Conservation (phyloP, 2,888 invertebrate species). For the Aspidiotus destructor region DNA sequence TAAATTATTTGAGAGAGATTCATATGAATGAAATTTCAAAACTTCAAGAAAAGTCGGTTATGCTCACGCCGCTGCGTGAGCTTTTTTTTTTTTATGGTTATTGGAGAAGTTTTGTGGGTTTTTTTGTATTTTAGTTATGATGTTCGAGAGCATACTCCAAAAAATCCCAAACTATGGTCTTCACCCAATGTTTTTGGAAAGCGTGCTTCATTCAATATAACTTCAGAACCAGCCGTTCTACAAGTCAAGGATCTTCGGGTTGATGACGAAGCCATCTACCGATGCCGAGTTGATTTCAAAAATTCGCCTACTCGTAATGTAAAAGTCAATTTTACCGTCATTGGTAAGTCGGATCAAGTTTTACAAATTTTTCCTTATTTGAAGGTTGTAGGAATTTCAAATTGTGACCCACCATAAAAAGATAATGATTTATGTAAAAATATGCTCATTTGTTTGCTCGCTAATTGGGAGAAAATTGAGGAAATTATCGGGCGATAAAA, state of each 20-base stretch:
- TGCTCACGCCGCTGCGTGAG: too few relatives aligned
- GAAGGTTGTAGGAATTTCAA: too few relatives aligned
- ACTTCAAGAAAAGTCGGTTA: too few relatives aligned
- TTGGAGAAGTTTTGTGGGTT: too few relatives aligned
- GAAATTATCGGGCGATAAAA: too few relatives aligned
- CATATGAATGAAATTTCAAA: too few relatives aligned
- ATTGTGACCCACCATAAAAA: too few relatives aligned
- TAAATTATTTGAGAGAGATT: too few relatives aligned
- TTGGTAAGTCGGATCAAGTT: slow-evolving; percentile 43
- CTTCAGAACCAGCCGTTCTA: slow-evolving; percentile 51
- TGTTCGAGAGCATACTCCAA: slow-evolving; percentile 49
- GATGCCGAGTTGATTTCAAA: slow-evolving; percentile 48
- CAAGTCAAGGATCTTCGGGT: slow-evolving; percentile 44
- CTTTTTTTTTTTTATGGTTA: too few relatives aligned
- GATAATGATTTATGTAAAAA: too few relatives aligned
- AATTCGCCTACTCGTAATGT: slow-evolving; percentile 48
- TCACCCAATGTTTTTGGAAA: slow-evolving; percentile 49
- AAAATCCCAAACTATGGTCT: slow-evolving; percentile 51
- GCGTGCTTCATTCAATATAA: slow-evolving; percentile 50
- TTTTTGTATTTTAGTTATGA: slow-evolving; percentile 46
- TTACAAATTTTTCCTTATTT: too few relatives aligned
- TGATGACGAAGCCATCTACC: slow-evolving; percentile 47
- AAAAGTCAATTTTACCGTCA: slow-evolving; percentile 48
- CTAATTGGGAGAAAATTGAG: background rate
- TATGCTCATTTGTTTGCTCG: too few relatives aligned